A percentile compares a stretch with the other conserved stretches of the same genome.
Conservation (phyloP, 2,888 invertebrate species). For the Erebia aethiops region DNA sequence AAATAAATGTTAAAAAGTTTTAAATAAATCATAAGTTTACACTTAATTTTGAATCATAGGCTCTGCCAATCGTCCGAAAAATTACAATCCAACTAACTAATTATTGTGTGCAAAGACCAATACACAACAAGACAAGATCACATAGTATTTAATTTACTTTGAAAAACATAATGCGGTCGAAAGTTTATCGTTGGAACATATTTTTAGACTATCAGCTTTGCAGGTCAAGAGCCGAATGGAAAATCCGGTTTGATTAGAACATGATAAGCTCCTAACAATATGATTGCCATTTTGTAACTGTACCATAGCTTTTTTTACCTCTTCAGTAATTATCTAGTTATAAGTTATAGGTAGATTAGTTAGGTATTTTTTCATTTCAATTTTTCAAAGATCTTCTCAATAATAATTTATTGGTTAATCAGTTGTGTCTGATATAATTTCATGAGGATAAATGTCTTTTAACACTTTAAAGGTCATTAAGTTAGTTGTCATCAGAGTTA, state of each 20-base stretch:
- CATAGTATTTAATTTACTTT: background rate
- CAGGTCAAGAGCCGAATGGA: conserved; percentile 42
- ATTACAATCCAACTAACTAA: too few species aligned
- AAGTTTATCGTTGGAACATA: conserved; percentile 31
- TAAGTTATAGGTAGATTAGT: too few species aligned
- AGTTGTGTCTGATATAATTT: background rate
- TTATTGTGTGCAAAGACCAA: too few species aligned
- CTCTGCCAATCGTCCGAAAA: too few species aligned
- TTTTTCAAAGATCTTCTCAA: too few species aligned
- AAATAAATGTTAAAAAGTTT: too few species aligned
- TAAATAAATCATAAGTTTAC: too few species aligned
- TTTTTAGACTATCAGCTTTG: conserved; percentile 35
- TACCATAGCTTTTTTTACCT: background rate
- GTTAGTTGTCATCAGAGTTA: conserved; percentile 3
- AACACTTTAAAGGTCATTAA: background rate
- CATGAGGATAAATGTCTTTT: background rate
- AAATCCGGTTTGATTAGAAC: conserved; percentile 41
- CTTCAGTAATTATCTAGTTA: background rate
- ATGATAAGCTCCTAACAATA: conserved; percentile 2
- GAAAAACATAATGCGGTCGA: background rate
- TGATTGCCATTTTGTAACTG: background rate
- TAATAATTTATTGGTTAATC: background rate
- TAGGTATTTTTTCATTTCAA: too few species aligned
- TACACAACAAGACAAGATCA: too few species aligned
- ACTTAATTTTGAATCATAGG: too few species aligned